Percentiles rank a stretch among this genome's conserved stretches.
Conservation (phyloP, 2,888 invertebrate genomes). For the Hetaerina titia region DNA sequence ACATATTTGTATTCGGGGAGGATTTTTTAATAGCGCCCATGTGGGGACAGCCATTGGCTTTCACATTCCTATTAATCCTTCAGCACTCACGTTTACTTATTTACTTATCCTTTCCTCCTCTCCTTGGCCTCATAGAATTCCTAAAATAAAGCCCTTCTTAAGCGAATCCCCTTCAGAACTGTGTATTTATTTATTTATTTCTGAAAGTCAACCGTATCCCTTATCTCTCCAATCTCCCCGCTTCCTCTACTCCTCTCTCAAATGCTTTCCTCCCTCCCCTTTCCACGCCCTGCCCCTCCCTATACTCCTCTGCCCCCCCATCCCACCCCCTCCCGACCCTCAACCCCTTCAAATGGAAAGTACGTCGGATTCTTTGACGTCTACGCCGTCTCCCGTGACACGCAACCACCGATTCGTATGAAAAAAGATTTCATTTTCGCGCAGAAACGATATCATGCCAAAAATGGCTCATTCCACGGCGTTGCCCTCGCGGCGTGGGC, state of each 20-base stretch:
- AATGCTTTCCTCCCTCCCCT: background rate
- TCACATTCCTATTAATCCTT: background rate
- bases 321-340: background rate
- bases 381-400: background rate
- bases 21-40: background rate
- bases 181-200: conserved; percentile 7
- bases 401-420: too few relatives aligned
- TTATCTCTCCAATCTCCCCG: background rate
- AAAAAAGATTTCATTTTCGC: too few relatives aligned
- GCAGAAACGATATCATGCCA: too few relatives aligned
- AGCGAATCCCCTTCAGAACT: background rate
- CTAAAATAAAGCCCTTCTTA: background rate
- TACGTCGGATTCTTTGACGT: background rate
- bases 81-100: background rate
- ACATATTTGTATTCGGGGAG: too few relatives aligned
- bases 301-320: background rate
- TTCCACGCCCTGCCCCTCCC: background rate
- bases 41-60: background rate
- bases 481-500: too few relatives aligned
- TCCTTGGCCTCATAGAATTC: background rate
- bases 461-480: too few relatives aligned
- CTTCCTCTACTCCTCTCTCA: background rate
- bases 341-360: background rate
- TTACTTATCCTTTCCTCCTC: background rate
- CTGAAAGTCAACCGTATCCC: background rate